Evolutionary conservation across 2,888 invertebrate genomes (phyloP), one percentile per base, ranked within the genome.

Genomic region (Lysandra coridon): DNA sequence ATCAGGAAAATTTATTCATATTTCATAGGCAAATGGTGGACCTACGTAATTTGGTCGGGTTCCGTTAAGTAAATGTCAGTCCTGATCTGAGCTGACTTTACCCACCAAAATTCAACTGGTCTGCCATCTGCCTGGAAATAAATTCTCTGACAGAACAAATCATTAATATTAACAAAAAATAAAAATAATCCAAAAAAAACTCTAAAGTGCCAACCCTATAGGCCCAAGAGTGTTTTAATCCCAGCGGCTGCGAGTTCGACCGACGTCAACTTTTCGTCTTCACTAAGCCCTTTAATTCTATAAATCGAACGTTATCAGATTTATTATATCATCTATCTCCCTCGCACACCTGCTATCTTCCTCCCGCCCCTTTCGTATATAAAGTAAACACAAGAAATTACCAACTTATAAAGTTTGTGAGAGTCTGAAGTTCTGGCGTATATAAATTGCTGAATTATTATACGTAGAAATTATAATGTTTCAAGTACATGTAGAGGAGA

Each of bases 241-340:
- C 89, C 85, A 73, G 81, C 81, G 84, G 83, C 89, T 84, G 83
- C 84, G 88, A 86, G 85, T 87, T 86, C 84, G 81, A 81, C 83
- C 82, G 87, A 88, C 87, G 88, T 88, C 89, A 89, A 75, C 88
- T 90, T 90, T 87, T 87, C 90, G 90, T 90, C 91, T 89, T 85
- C 82, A 83, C 80, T 85, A 86, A 89, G 87, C 87, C 86, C 86
- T 87, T 88, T 88, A 89, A 89, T 91, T 88, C 89, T 85, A 88
- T 89, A 88, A 90, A 90, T 89, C 88, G 88, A 88, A 90, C 87
- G 83, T 82, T 85, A 85, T 73, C 57, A 40, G 53, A 78, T 78
- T 78, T 74, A 80, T 78, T 80, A 78, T 64, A 62, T 44, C 64
- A 75, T 62, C 74, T 49, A 37, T 80, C 60, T 64, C 79, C 80